Conservation (phyloP, 2,797 vertebrate genomes). For the Hemibagrus guttatus region DNA sequence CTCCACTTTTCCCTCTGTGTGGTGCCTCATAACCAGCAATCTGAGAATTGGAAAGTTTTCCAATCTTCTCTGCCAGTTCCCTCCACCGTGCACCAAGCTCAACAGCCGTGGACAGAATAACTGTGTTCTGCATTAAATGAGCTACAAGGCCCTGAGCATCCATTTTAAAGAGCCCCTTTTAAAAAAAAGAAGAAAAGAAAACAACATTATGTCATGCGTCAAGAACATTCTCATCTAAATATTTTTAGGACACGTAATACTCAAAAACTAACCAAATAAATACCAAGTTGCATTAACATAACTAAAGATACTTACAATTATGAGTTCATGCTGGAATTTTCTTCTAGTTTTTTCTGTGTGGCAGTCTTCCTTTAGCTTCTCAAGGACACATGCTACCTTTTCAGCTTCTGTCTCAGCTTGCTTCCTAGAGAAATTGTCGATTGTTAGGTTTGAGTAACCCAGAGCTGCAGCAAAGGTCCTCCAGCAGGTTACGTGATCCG, state of each 20-base stretch:
- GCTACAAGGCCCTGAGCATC: slow-evolving; percentile 84
- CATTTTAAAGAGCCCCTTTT: slow-evolving; percentile 90
- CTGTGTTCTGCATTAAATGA: slow-evolving; percentile 86
- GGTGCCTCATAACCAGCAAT: slow-evolving; percentile 88
- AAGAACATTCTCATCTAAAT: neutral
- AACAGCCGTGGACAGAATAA: slow-evolving; percentile 91
- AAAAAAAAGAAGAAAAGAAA: slow-evolving; percentile 42
- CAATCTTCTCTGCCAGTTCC: slow-evolving; percentile 87
- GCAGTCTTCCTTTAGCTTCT: slow-evolving; percentile 95
- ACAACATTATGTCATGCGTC: neutral
- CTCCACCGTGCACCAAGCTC: slow-evolving; percentile 90
- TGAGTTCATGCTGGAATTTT: slow-evolving; percentile 91
- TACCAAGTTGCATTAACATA: neutral
- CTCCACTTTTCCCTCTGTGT: slow-evolving; percentile 81
- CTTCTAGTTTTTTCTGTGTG: slow-evolving; percentile 81
- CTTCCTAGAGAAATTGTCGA: slow-evolving; percentile 76
- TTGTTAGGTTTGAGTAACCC: slow-evolving; percentile 79
- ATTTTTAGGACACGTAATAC: neutral
- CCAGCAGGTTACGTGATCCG: slow-evolving; percentile 87
- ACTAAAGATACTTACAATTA: slow-evolving; percentile 77
- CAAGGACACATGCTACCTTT: slow-evolving; percentile 86
- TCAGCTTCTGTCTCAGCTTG: slow-evolving; percentile 82
- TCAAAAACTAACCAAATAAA: neutral
- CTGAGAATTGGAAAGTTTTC: slow-evolving; percentile 85
- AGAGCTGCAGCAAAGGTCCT: slow-evolving; percentile 84